Evolutionary conservation across 2,888 invertebrate species (phyloP).

Genomic region (Lochmaea crataegi): DNA sequence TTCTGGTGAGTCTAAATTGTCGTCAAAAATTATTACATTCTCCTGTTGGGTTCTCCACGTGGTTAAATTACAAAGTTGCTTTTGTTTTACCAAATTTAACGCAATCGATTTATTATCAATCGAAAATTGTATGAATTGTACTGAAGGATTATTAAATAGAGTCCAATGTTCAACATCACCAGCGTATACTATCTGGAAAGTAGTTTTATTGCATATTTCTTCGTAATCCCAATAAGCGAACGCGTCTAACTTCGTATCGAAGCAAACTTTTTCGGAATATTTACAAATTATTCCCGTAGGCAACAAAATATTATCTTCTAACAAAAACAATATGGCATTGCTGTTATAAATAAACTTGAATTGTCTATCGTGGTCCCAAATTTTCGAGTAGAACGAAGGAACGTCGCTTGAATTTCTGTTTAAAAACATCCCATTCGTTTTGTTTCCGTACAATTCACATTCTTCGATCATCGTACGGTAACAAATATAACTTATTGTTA

Average conservation of each 20-base stretch:
- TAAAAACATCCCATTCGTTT: background rate
- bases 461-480: background rate
- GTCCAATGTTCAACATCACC: background rate
- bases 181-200: background rate
- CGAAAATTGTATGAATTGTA: background rate
- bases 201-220: background rate
- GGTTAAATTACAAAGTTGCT: background rate
- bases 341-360: background rate
- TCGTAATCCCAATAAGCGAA: conserved; percentile 3
- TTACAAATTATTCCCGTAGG: background rate
- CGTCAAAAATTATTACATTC: background rate
- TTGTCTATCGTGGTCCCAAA: conserved; percentile 7
- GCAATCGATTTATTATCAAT: background rate
- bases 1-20: background rate
- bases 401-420: background rate
- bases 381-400: background rate
- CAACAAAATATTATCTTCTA: background rate
- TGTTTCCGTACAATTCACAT: background rate
- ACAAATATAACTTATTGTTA: background rate
- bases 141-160: background rate
- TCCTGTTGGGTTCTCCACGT: background rate
- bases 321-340: background rate
- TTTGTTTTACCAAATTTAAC: background rate
- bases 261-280: conserved; percentile 1
- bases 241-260: background rate